A percentile compares a stretch with the other conserved stretches of the same genome.
phyloP scores from a whole-genome alignment of 2,797 vertebrate genomes.

The Geotria australis region DNA sequence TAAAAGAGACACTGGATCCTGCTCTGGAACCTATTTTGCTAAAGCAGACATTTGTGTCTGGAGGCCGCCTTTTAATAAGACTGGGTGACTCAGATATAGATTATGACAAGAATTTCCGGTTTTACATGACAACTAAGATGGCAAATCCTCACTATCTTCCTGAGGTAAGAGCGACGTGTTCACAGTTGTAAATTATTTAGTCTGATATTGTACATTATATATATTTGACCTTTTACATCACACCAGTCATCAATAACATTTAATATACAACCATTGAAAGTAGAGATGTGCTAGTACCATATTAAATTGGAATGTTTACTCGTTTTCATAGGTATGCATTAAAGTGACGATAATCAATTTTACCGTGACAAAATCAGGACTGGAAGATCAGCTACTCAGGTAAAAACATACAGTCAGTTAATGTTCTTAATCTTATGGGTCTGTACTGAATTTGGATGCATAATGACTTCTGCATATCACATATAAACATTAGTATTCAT shows the following conservation, averaged over 20 bases:
- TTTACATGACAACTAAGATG: slow-evolving; percentile 67
- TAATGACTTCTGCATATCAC: not conserved
- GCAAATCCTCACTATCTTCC: slow-evolving; percentile 55
- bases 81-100: slow-evolving; percentile 50
- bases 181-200: too few species aligned
- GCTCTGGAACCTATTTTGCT: slow-evolving; percentile 39
- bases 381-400: slow-evolving; percentile 54
- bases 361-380: slow-evolving; percentile 41
- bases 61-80: slow-evolving; percentile 32
- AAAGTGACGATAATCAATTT: slow-evolving; percentile 70
- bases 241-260: too few species aligned
- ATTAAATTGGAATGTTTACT: not conserved
- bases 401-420: slow-evolving; percentile 4
- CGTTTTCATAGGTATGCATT: slow-evolving; percentile 31
- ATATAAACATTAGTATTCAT: too few species aligned
- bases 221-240: too few species aligned
- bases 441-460: not conserved
- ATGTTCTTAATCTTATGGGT: not conserved
- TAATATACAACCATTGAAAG: too few species aligned
- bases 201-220: too few species aligned
- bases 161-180: slow-evolving; percentile 15
- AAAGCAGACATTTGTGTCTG: slow-evolving; percentile 37
- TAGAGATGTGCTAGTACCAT: too few species aligned
- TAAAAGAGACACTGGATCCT: slow-evolving; percentile 40
- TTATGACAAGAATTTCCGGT: slow-evolving; percentile 41